A percentile compares a stretch with the other conserved stretches of the same genome.
These are phyloP conservation scores for Brenthis ino DNA, from an alignment of 2,888 invertebrate species.

Conservation along the genomic window DNA sequence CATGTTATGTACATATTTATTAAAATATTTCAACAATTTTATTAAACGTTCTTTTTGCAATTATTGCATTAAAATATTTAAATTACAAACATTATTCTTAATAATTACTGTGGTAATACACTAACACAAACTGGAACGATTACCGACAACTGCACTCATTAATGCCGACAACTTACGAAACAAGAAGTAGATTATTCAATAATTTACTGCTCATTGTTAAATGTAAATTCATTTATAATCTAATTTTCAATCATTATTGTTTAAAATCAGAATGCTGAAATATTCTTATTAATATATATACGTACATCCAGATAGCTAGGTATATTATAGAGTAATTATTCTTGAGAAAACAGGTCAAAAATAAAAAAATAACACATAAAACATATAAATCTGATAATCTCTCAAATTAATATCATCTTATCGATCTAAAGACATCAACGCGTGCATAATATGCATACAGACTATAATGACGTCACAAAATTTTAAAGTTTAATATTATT, in stretches of 20 bases:
- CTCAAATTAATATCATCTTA: not conserved
- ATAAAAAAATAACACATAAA: no score
- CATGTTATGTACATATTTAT: not conserved
- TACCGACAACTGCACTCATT: conserved; percentile 31
- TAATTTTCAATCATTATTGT: conserved; percentile 14
- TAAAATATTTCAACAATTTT: conserved; percentile 6
- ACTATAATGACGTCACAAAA: not conserved
- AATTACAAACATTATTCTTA: conserved; percentile 20
- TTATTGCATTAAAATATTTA: conserved; percentile 22
- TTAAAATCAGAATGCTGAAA: not conserved
- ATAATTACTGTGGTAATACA: conserved; percentile 28
- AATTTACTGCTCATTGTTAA: conserved; percentile 29
- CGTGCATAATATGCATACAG: conserved; percentile 1
- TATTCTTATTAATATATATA: no score
- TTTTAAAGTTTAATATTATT: conserved; percentile 18
- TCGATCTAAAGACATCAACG: conserved; percentile 40
- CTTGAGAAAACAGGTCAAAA: no score
- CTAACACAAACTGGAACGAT: conserved; percentile 32
- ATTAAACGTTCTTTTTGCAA: conserved; percentile 1
- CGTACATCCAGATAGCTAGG: no score
- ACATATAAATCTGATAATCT: not conserved
- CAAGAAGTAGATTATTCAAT: conserved; percentile 31
- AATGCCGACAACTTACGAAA: conserved; percentile 30
- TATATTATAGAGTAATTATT: no score
- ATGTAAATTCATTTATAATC: conserved; percentile 16